Evolutionary conservation across 2,888 invertebrate species (phyloP), one percentile per base, ranked within the genome.

Genomic region (Drosophila gaucha): DNA sequence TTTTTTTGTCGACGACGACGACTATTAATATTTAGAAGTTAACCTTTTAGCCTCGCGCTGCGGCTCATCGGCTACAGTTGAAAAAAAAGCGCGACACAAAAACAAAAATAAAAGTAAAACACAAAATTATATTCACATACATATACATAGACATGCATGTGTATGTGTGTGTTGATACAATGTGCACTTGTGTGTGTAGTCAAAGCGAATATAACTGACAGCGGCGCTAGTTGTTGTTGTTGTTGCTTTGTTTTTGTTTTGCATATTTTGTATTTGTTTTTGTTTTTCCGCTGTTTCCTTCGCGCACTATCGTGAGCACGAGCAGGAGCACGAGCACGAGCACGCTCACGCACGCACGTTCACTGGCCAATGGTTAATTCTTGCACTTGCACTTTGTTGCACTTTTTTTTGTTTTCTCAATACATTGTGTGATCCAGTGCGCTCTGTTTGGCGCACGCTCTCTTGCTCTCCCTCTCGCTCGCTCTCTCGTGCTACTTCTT

Each of bases 1-100:
- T 66, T 74, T 83, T 88, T 64, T 67, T 39, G 60, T 38, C 69
- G 67, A 68, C 85, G 64, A 77, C 78, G 78, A 69, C 87, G 90
- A 83, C 90, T 90, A 90, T 90, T 90, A 90, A 90, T 90, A 90
- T 90, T 90, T 90, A 90, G 90, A 90, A 90, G 90, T 90, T 90
- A 90, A 90, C 90, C 90, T 90, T 88, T 89, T 90, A 89, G 89
- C 90, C 90, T 76, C 49, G 68, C 68, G 74, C 77, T 71, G 70
- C 76, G 80, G 77, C 76, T 80, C 83, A 80, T 74, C 73, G 87
- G 77, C 78, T 83, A 83, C 76, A 80, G 74, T 74, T 65, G 74
- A 58, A 68, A 75, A 74, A 55, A 66, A 66, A 65, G 9, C 41
- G 44, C 59, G 41, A 73, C 54, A 76, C 44, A 65, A 59, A 36